Base-by-base conservation (phyloP, 2,113 vertebrate species). In the Panthera uncia region DNA sequence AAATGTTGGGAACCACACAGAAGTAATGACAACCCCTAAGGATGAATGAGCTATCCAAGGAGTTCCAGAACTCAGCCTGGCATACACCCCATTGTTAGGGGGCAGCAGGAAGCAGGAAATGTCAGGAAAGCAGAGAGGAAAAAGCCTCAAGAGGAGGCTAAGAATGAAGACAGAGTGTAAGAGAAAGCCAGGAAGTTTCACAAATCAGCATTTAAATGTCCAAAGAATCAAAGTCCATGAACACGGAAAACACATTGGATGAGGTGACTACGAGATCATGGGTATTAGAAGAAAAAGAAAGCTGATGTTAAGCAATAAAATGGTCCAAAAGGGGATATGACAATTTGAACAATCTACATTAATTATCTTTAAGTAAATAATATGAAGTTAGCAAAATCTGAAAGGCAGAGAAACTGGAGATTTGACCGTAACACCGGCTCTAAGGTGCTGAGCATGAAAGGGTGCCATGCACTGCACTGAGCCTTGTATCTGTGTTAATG, bases 401-500 rank as follows among this genome's bases (percentile, higher is more conserved):
- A 76, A 93, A 38, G 69, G 45, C 5, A 25, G 41, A 61, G 55
- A 52, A 65, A 76, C 19, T 23, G 14, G 41, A 38, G 31, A 31
- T 12, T 63, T 33, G 15, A 76, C 33, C 23, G 19, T 4, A 38
- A 55, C 3, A 48, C 16, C 7, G 4, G 27, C 41, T 76, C 81
- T n/a, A 4, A 0, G 18, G 41, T 25, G 57, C 57, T 11, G 5
- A 31, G 33, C 23, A 33, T 21, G 41, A 65, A 65, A 31, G 36
- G 1, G 25, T 29, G 57, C n/a, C 55, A 25, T 0, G 41, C 7
- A 3, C 36, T 9, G 65, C 19, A 29, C 52, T 27, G 52, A 0
- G 8, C 36, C 29, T 31, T 29, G 31, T 14, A 38, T 33, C 68
- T 76, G 19, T 29, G 52, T 74, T 74, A 7, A 74, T 11, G 25